Evolutionary conservation across 2,113 vertebrate species (phyloP).

Genomic region (Paracanthobrama guichenoti): DNA sequence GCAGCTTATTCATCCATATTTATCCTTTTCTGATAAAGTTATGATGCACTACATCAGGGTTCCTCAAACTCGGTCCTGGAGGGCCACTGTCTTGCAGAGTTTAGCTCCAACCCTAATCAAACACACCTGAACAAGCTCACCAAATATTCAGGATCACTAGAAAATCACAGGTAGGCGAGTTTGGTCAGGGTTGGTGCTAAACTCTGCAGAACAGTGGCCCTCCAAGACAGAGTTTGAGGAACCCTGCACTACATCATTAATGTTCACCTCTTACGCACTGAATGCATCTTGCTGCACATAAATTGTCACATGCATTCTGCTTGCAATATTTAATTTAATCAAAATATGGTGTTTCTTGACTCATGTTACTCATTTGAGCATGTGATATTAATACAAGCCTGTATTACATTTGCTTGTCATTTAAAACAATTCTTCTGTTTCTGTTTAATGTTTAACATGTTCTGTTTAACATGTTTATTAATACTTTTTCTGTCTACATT

Average conservation of each 20-base stretch:
- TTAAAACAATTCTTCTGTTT: not conserved
- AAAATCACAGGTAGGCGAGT: too few relatives aligned
- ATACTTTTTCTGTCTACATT: not conserved
- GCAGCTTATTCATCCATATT: not conserved
- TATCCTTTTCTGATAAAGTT: not conserved
- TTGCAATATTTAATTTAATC: constrained; percentile 1
- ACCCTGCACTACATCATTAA: not conserved
- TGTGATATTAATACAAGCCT: not conserved
- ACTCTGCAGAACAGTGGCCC: too few relatives aligned
- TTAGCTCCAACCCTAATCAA: too few relatives aligned
- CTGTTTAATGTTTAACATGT: not conserved
- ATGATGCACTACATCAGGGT: too few relatives aligned
- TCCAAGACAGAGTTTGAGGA: too few relatives aligned
- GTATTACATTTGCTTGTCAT: not conserved
- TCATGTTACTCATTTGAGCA: not conserved
- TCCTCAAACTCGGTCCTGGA: too few relatives aligned
- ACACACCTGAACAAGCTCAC: too few relatives aligned
- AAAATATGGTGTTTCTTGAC: not conserved
- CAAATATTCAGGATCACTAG: too few relatives aligned
- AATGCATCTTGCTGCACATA: not conserved
- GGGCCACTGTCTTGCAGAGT: too few relatives aligned
- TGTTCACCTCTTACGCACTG: not conserved
- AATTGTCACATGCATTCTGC: not conserved
- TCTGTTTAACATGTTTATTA: not conserved
- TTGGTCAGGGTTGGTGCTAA: too few relatives aligned